These are phyloP conservation scores for Mylabris sibirica DNA, from an alignment of 2,888 invertebrate species.

Conservation along the genomic window DNA sequence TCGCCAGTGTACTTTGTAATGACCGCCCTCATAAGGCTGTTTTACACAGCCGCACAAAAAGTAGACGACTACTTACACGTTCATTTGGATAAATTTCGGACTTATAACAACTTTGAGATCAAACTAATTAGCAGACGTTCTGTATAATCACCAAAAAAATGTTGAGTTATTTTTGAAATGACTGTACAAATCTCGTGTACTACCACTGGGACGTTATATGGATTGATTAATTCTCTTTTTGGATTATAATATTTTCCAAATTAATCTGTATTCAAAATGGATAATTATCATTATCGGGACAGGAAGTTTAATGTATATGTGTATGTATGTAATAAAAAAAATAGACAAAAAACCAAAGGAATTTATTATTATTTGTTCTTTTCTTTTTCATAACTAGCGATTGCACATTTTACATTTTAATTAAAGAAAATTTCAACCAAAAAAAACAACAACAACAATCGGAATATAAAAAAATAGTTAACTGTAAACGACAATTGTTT, in stretches of 20 bases:
- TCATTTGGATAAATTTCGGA: no score
- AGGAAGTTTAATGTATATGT: slow-evolving; percentile 25
- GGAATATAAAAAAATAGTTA: neutral
- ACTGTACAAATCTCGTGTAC: no score
- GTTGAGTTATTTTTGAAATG: no score
- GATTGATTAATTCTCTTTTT: slow-evolving; percentile 13
- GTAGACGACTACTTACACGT: no score
- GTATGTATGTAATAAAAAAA: slow-evolving; percentile 16
- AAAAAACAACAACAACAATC: no score
- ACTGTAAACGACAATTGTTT: neutral
- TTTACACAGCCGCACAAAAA: no score
- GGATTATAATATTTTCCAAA: neutral
- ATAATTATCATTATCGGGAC: slow-evolving; percentile 35
- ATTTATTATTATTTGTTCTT: neutral
- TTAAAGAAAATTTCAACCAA: slow-evolving; percentile 29
- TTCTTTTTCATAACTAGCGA: slow-evolving; percentile 20
- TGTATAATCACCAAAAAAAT: no score
- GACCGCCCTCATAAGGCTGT: no score
- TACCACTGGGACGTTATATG: no score
- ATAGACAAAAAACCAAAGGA: slow-evolving; percentile 23
- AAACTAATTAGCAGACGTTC: no score
- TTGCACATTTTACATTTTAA: slow-evolving; percentile 35
- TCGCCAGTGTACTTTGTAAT: no score
- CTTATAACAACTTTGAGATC: no score
- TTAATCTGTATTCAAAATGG: slow-evolving; percentile 30